A percentile compares a stretch with the other conserved stretches of the same genome.
Conservation (phyloP, 2,797 vertebrate species). For the Hypotaenidia philippensis region DNA sequence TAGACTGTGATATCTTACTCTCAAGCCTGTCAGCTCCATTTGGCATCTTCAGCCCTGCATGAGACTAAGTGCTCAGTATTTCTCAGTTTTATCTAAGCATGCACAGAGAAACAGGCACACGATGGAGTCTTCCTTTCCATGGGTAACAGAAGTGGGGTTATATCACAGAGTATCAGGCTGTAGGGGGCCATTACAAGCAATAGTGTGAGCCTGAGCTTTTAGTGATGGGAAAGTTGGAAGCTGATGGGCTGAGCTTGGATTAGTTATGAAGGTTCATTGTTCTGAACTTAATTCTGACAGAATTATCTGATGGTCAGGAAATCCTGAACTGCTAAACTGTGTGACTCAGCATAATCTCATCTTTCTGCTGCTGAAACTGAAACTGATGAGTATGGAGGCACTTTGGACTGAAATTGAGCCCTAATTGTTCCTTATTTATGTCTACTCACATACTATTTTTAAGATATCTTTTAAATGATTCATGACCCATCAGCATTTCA, state of each 20-base stretch:
- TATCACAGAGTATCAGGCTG: not conserved
- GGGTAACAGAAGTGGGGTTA: not conserved
- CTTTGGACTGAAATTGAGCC: not conserved
- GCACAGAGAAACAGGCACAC: not conserved
- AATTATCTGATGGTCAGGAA: not conserved
- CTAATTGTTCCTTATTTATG: not conserved
- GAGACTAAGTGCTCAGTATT: not conserved
- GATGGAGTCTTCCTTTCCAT: not conserved
- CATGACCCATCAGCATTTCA: not conserved
- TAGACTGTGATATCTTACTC: not conserved
- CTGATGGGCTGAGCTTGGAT: not conserved
- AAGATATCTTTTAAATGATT: not conserved
- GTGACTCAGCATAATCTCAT: not conserved
- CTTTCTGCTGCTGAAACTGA: not conserved
- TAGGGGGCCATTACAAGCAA: fast-evolving
- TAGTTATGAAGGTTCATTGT: not conserved
- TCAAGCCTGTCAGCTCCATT: not conserved
- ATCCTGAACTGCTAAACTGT: not conserved
- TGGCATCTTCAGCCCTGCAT: not conserved
- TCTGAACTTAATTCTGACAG: not conserved
- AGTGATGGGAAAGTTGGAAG: not conserved
- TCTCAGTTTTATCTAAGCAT: not conserved
- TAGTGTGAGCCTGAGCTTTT: not conserved
- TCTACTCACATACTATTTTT: not conserved
- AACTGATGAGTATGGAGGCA: not conserved